Percentiles rank a stretch among this genome's conserved stretches.
These are phyloP conservation scores for Palaemon carinicauda DNA, from an alignment of 1,140 invertebrate genomes.

Conservation along the genomic window DNA sequence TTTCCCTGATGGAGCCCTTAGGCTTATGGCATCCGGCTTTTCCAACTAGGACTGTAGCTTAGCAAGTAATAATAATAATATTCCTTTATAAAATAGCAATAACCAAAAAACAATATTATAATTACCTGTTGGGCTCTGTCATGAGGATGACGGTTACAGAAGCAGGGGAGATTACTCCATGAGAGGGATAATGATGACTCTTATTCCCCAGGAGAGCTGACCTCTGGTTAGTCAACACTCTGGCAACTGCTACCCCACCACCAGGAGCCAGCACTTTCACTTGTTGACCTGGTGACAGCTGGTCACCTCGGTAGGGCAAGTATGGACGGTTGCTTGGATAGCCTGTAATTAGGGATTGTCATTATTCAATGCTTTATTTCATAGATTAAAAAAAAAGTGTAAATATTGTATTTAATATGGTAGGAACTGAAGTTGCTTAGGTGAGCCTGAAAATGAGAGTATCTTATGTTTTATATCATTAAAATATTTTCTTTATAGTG, in stretches of 20 bases:
- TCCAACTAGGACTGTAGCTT: too few species aligned
- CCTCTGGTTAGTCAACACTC: conserved; percentile 33
- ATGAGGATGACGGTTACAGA: conserved; percentile 27
- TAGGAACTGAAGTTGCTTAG: too few species aligned
- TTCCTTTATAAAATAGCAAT: too few species aligned
- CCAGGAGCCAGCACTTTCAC: conserved; percentile 43
- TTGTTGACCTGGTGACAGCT: conserved; percentile 39
- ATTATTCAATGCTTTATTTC: too few species aligned
- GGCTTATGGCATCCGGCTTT: too few species aligned
- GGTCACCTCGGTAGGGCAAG: conserved; percentile 32
- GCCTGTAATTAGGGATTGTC: background rate
- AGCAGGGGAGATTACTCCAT: background rate
- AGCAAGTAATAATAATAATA: too few species aligned
- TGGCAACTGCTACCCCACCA: conserved; percentile 40
- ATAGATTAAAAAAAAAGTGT: background rate
- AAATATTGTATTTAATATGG: too few species aligned
- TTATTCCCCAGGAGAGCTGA: background rate
- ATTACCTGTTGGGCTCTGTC: conserved; percentile 44
- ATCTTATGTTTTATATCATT: too few species aligned
- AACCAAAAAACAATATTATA: background rate
- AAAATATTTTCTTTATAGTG: too few species aligned
- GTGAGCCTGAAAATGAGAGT: too few species aligned
- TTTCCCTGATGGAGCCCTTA: too few species aligned
- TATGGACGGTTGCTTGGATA: conserved; percentile 11
- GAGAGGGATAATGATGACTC: background rate